Percentiles rank a stretch among this genome's conserved stretches.
Conservation (phyloP, 2,113 vertebrate species). For the Ochotona curzoniae region DNA sequence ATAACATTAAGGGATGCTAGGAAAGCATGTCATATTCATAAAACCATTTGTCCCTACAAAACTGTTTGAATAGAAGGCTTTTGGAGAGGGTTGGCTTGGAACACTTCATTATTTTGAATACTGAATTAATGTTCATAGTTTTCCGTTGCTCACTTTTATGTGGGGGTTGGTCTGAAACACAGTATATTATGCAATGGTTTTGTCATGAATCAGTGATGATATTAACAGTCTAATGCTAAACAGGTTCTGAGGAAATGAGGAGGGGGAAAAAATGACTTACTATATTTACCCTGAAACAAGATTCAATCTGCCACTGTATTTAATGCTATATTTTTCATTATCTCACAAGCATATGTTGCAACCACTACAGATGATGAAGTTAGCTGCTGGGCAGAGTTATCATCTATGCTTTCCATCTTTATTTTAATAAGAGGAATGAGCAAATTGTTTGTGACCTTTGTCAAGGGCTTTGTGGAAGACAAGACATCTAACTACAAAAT, state of each 20-base stretch:
- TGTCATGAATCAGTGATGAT: slow-evolving; percentile 90
- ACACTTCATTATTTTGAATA: slow-evolving; percentile 91
- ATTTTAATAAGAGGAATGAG: slow-evolving; percentile 92
- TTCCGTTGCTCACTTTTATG: slow-evolving; percentile 91
- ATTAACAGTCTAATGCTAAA: slow-evolving; percentile 95
- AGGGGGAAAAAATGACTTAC: slow-evolving; percentile 90
- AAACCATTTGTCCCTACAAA: slow-evolving; percentile 67
- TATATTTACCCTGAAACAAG: slow-evolving; percentile 94
- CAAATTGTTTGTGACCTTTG: slow-evolving; percentile 96
- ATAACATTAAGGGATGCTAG: slow-evolving; percentile 58
- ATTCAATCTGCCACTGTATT: slow-evolving; percentile 96
- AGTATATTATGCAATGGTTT: slow-evolving; percentile 94
- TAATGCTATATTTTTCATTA: slow-evolving; percentile 97
- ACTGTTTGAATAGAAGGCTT: slow-evolving; percentile 23
- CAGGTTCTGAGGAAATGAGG: slow-evolving; percentile 91
- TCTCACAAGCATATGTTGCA: slow-evolving; percentile 96
- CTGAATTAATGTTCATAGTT: slow-evolving; percentile 91
- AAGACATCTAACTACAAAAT: slow-evolving; percentile 86
- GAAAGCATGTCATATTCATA: slow-evolving; percentile 66
- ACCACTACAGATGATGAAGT: slow-evolving; percentile 94
- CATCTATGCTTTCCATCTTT: slow-evolving; percentile 89
- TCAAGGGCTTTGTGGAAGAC: slow-evolving; percentile 93
- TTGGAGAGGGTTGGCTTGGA: slow-evolving; percentile 79
- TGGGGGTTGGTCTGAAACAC: slow-evolving; percentile 85
- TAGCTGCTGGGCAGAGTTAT: slow-evolving; percentile 95